Evolutionary conservation across 2,113 vertebrate genomes (phyloP).

Genomic region (Centropristis striata): DNA sequence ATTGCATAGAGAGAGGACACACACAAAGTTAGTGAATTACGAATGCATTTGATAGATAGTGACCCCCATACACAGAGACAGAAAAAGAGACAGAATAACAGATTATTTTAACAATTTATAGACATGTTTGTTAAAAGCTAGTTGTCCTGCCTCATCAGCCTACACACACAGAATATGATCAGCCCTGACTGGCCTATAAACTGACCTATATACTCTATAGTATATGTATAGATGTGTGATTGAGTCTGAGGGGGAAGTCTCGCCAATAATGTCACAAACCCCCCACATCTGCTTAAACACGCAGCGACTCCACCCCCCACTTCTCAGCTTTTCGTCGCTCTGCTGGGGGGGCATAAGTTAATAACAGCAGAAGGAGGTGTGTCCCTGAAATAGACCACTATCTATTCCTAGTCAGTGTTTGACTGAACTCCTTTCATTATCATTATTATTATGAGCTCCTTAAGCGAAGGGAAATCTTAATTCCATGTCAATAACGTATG

Average conservation of each 20-base stretch:
- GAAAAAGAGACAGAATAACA: too few species aligned
- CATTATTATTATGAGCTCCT: not conserved
- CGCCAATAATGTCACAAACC: conserved; percentile 41
- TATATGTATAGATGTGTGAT: conserved; percentile 9
- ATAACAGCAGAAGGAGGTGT: conserved; percentile 17
- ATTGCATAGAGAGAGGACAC: too few species aligned
- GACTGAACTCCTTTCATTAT: conserved; percentile 30
- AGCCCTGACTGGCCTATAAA: conserved; percentile 10
- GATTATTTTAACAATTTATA: too few species aligned
- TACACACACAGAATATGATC: conserved; percentile 10
- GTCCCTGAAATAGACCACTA: conserved; percentile 22
- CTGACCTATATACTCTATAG: conserved; percentile 21
- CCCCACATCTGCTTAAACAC: conserved; percentile 40
- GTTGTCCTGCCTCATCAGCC: not conserved
- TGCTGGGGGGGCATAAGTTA: conserved; percentile 20
- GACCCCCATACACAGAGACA: too few species aligned
- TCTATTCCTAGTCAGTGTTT: conserved; percentile 44
- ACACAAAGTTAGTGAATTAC: too few species aligned
- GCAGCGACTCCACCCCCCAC: conserved; percentile 35
- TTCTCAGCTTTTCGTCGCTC: conserved; percentile 4
- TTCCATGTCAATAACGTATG: not conserved
- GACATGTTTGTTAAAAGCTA: conserved; percentile 27
- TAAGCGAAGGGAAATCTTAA: not conserved
- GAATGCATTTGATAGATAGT: too few species aligned
- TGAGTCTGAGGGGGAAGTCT: conserved; percentile 31